These are phyloP conservation scores for Parascotia fuliginaria DNA, from an alignment of 2,888 invertebrate species.

Conservation along the genomic window DNA sequence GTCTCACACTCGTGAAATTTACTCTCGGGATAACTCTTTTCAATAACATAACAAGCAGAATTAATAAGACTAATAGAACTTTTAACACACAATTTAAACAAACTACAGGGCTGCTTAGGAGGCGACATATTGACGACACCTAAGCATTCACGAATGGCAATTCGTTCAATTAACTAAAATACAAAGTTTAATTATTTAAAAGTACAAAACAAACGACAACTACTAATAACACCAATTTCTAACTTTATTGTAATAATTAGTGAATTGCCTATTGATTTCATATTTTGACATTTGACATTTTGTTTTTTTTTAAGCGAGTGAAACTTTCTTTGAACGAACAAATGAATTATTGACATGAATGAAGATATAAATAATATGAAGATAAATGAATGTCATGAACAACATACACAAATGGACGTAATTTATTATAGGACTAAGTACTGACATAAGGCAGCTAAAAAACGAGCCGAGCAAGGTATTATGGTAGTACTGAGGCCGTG, in stretches of 20 bases:
- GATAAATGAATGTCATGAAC: too few species aligned
- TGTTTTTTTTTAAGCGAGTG: too few species aligned
- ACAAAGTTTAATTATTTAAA: constrained; percentile 8
- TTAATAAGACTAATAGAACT: constrained; percentile 74
- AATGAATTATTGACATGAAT: too few species aligned
- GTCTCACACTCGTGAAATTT: constrained; percentile 68
- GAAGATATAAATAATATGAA: too few species aligned
- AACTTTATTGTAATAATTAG: constrained; percentile 16
- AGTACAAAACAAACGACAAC: constrained; percentile 11
- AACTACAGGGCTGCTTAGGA: constrained; percentile 73
- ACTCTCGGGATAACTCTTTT: constrained; percentile 71
- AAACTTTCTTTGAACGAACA: too few species aligned
- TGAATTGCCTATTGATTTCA: constrained; percentile 20
- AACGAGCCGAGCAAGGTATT: too few species aligned
- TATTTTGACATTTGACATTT: constrained; percentile 13
- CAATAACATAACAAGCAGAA: constrained; percentile 75
- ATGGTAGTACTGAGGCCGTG: too few species aligned
- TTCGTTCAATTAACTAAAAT: constrained; percentile 6
- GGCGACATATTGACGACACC: constrained; percentile 70
- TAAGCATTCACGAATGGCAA: constrained; percentile 18
- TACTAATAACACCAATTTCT: constrained; percentile 18
- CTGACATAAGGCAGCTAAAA: too few species aligned
- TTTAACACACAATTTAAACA: constrained; percentile 73
- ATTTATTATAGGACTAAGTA: too few species aligned
- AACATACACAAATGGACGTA: too few species aligned